Evolutionary conservation across 1,140 invertebrate genomes (phyloP), one percentile per base, ranked within the genome.

Genomic region (Drosophila bifasciata): DNA sequence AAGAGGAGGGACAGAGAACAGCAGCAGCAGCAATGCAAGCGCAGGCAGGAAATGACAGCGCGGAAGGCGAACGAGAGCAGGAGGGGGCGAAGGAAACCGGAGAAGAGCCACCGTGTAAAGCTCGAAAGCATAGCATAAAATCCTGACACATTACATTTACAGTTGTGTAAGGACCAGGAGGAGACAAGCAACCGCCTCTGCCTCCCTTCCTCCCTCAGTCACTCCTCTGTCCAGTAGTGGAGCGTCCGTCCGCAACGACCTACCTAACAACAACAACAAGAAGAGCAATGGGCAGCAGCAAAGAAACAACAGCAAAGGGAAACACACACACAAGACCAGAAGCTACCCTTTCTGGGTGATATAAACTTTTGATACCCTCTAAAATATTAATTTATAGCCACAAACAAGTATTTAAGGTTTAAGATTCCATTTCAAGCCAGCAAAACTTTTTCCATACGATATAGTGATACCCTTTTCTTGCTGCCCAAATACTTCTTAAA

Each of bases 101-200:
- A 36, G 32, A 11, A 36, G 9, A 36, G 11, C 32, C 9, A 13
- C 32, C 32, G 32, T 64, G 60, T 40, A 53, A 61, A 32, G 23
- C 44, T 28, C n/a, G 46, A 62, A 57, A 64, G 71, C 53, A 51
- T 50, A 79, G 57, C 70, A 84, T 60, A 60, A 80, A 81, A 81
- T 83, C 79, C 79, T 79, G 63, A 64, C 79, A 60, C 79, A 83
- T 83, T 84, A 84, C 75, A 84, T 77, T 83, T 79, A 75, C 79
- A 84, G 76, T 83, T 83, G 79, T 83, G 79, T 83, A 71, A 83
- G 80, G 79, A 81, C 78, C 62, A 83, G 32, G 28, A 19, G 28
- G 58, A 64, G 43, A 61, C 55, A 61, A 61, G 52, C 67, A 40
- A 32, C 48, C 39, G 17, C 56, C 40, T 57, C 23, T 28, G 19